Base-by-base conservation (phyloP, 2,797 vertebrate genomes). In the Brotula barbata region DNA sequence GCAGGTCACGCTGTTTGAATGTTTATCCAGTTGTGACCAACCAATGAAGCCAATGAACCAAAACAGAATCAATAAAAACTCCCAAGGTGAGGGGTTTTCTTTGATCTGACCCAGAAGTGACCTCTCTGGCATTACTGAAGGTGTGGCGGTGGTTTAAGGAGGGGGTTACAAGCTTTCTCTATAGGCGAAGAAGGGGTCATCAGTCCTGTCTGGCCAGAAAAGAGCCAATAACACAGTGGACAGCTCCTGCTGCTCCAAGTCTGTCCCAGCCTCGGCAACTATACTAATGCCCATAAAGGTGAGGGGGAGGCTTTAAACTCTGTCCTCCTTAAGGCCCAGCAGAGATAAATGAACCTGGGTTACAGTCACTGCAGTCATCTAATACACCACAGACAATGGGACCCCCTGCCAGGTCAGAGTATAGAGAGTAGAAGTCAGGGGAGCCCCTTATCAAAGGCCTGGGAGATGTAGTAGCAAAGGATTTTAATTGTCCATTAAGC, bases 401-500 rank as follows among this genome's bases (percentile, higher is more conserved):
- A 59, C 85, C 90, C 88, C 93, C 91, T 68, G 89, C 89, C 76
- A 91, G 77, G 92, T 87, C 68, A 81, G 90, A 90, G 83, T 89
- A 91, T 82, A 92, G 89, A 87, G 91, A 91, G 90, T 73, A 92
- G 92, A 85, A 89, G 86, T 91, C 90, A 90, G 85, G 70, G 92
- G 91, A 92, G 78, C 85, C 88, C 91, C 90, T 89, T 91, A 94
- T 96, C 95, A 96, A 95, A 94, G 88, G 90, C 89, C 87, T 82
- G 46, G 88, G 88, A 91, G 91, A 90, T 92, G 89, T 89, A 90
- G 90, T 83, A 96, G 94, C 90, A 89, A 89, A 85, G 77, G 86
- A 91, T 94, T 95, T 95, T 96, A 96, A 98, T 95, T 96, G 95
- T 96, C 94, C 93, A 94, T 98, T 97, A 96, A 96, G 94, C 93